phyloP scores from a whole-genome alignment of 2,113 vertebrate species.

The Spermophilus dauricus region DNA sequence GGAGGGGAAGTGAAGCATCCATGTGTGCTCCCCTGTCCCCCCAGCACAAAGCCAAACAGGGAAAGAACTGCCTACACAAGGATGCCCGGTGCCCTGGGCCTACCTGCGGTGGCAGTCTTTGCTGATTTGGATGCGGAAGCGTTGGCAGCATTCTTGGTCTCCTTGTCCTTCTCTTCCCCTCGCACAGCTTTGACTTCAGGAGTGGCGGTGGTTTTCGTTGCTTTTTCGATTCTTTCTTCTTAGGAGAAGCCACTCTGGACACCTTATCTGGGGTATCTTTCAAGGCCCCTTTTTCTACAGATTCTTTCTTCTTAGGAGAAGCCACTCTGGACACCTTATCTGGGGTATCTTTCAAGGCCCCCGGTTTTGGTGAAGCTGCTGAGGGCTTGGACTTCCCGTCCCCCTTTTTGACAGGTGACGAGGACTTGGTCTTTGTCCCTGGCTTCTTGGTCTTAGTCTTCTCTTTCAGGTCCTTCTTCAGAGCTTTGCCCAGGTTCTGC shows the following conservation, averaged over 20 bases:
- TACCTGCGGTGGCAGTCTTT: slow-evolving; percentile 94
- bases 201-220: slow-evolving; percentile 86
- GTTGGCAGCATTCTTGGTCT: slow-evolving; percentile 97
- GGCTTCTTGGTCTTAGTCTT: slow-evolving; percentile 96
- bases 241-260: slow-evolving; percentile 93
- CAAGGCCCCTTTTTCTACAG: slow-evolving; percentile 87
- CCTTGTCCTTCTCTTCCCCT: slow-evolving; percentile 95
- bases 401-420: slow-evolving; percentile 94
- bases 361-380: slow-evolving; percentile 91
- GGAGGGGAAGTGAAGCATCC: neutral
- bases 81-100: neutral
- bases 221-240: slow-evolving; percentile 93
- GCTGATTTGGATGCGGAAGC: slow-evolving; percentile 93
- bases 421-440: slow-evolving; percentile 92
- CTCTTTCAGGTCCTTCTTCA: slow-evolving; percentile 95
- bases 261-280: slow-evolving; percentile 93
- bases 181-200: slow-evolving; percentile 89
- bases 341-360: slow-evolving; percentile 90
- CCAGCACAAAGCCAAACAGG: neutral
- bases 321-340: slow-evolving; percentile 92
- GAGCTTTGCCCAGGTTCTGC: slow-evolving; percentile 93
- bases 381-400: slow-evolving; percentile 90
- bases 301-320: slow-evolving; percentile 95
- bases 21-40: neutral
- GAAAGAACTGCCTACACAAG: accelerated